A percentile compares a stretch with the other conserved stretches of the same genome.
Conservation (phyloP, 2,888 invertebrate genomes). For the Melanostoma mellinum region DNA sequence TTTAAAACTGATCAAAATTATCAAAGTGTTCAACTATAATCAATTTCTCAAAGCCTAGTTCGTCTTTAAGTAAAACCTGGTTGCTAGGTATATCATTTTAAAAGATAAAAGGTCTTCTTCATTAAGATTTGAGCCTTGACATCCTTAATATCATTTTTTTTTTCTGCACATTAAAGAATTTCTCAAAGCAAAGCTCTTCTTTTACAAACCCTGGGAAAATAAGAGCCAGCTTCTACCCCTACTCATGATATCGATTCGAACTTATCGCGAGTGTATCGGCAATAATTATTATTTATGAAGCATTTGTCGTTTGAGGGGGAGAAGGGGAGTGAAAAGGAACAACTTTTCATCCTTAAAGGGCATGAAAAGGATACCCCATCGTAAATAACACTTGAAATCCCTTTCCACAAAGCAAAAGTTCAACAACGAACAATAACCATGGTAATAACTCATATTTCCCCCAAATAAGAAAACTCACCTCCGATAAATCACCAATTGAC, state of each 20-base stretch:
- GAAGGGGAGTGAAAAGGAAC: constrained; percentile 19
- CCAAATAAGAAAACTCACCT: constrained; percentile 41
- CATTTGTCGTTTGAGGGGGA: background rate
- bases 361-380: background rate
- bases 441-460: constrained; percentile 23
- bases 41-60: no score
- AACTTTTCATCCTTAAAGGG: no score
- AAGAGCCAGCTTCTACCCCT: background rate
- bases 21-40: no score
- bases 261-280: background rate
- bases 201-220: no score
- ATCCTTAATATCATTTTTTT: no score
- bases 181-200: no score
- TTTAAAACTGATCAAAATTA: no score
- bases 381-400: constrained; percentile 10
- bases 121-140: no score
- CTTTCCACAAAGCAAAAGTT: background rate
- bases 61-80: no score
- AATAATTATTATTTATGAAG: constrained; percentile 34
- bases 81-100: no score
- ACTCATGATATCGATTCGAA: background rate
- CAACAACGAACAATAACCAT: background rate
- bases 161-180: no score
- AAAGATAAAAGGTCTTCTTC: no score
- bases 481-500: constrained; percentile 62